Evolutionary conservation across 2,888 invertebrate species (phyloP), one percentile per base, ranked within the genome.

Genomic region (Trichogramma dendrolimi): DNA sequence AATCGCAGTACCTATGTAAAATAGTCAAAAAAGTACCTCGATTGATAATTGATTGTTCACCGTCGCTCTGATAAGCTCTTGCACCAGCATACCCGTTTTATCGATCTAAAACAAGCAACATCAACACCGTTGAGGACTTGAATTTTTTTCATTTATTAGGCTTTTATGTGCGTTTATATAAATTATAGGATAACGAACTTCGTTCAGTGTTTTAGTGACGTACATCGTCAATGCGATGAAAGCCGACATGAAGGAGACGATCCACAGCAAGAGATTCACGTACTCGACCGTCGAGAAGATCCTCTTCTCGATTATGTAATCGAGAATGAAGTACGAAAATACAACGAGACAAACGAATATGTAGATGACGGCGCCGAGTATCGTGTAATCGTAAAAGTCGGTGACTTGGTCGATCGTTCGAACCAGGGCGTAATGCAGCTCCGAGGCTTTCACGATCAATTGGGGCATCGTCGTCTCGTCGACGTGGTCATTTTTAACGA

Each of bases 11-110:
- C 27, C 27, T 27, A 27, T 27, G 27, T 27, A 27, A 27, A 27
- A 27, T 27, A 27, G 27, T 27, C 27, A 27, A 27, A 27, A 8
- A 48, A 4, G 6, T 58, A 62, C 62, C 58, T 62, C 62, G 11
- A 51, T 55, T 4, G 14, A 47, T 8, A 62, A 47, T 41, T 14
- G 47, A 42, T 6, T 46, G 27, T 47, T 58, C 4, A 62, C 42
- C 7, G 50, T 47, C n/a, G n/a, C 55, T n/a, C 58, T 49, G 4
- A 62, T 58, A 5, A 62, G 42, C 27, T 55, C 11, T n/a, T 62
- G 58, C 2, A 58, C 43, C n/a, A 62, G 51, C 4, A 52, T 5
- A 10, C 62, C 62, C 46, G 62, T 55, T 10, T 14, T 50, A 55
- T 62, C 52, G 8, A 58, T 55, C 62, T 62, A 6, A 4, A 62